Evolutionary conservation across 2,797 vertebrate species (phyloP).

Genomic region (Lacerta viridis): DNA sequence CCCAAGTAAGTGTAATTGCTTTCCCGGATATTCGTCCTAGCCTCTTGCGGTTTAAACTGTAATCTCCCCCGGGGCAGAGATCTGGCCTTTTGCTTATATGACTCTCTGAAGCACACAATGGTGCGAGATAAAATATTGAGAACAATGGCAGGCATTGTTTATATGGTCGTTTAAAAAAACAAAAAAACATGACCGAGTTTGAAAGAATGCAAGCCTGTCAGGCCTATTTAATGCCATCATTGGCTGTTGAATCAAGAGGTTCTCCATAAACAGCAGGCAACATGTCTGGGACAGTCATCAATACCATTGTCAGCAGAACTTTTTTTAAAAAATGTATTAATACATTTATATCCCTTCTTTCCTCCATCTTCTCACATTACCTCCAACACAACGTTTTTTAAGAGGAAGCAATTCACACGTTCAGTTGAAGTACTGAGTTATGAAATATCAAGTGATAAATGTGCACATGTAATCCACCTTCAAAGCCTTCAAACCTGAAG

Average conservation of each 20-base stretch:
- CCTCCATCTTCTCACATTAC: not conserved
- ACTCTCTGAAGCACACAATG: not conserved
- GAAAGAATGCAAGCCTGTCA: not conserved
- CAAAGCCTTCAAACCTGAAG: not conserved
- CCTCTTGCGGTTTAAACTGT: not conserved
- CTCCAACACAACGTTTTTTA: not conserved
- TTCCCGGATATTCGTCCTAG: not conserved
- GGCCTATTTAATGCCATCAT: not conserved
- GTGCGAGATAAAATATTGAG: not conserved
- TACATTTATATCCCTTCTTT: not conserved
- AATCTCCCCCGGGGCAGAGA: not conserved
- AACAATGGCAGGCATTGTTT: not conserved
- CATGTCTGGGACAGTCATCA: not conserved
- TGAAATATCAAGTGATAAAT: not conserved
- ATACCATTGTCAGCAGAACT: not conserved
- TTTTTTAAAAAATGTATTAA: not conserved
- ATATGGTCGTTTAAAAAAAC: too few species aligned
- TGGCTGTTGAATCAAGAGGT: not conserved
- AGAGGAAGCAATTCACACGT: not conserved
- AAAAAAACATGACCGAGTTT: not conserved
- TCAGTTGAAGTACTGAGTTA: not conserved
- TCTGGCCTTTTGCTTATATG: not conserved
- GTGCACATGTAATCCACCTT: too few species aligned
- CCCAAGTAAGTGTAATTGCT: not conserved
- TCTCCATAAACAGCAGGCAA: not conserved